Evolutionary conservation across 2,797 vertebrate species (phyloP).

Genomic region (Tiaroga cobitis): DNA sequence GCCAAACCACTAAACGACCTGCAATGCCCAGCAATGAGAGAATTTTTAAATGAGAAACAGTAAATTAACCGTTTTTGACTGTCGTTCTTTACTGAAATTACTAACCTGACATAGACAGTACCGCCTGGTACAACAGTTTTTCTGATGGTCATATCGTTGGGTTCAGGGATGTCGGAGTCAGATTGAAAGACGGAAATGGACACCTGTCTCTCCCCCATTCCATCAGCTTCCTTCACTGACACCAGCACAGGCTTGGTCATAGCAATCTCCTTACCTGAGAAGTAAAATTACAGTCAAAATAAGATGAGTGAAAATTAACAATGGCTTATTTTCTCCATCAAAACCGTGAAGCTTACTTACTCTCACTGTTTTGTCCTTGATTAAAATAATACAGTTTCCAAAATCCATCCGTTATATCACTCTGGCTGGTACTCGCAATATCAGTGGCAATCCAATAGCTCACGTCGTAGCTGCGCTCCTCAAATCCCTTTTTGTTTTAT

Average conservation of each 20-base stretch:
- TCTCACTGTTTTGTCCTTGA: slow-evolving; percentile 23
- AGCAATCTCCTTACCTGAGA: slow-evolving; percentile 45
- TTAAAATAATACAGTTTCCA: slow-evolving; percentile 58
- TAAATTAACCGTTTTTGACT: neutral
- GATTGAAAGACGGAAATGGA: slow-evolving; percentile 63
- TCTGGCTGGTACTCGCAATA: accelerated
- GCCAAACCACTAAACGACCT: slow-evolving; percentile 57
- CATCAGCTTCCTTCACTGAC: slow-evolving; percentile 7
- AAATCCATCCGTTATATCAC: neutral
- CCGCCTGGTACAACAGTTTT: slow-evolving; percentile 24
- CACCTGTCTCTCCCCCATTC: accelerated
- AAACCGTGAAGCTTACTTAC: slow-evolving; percentile 49
- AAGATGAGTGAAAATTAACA: neutral
- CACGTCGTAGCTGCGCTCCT: slow-evolving; percentile 56
- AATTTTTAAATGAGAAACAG: neutral
- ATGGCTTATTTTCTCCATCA: neutral
- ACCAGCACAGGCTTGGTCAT: slow-evolving; percentile 62
- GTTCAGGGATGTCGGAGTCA: neutral
- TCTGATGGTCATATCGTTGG: slow-evolving; percentile 41
- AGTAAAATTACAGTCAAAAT: slow-evolving; percentile 6
- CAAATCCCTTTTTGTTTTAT: slow-evolving; percentile 52
- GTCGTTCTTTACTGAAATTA: neutral
- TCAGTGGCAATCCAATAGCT: slow-evolving; percentile 66
- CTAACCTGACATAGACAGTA: slow-evolving; percentile 72
- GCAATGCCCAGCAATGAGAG: neutral